Evolutionary conservation across 1,140 invertebrate species (phyloP).

Genomic region (Aphidius ervi): DNA sequence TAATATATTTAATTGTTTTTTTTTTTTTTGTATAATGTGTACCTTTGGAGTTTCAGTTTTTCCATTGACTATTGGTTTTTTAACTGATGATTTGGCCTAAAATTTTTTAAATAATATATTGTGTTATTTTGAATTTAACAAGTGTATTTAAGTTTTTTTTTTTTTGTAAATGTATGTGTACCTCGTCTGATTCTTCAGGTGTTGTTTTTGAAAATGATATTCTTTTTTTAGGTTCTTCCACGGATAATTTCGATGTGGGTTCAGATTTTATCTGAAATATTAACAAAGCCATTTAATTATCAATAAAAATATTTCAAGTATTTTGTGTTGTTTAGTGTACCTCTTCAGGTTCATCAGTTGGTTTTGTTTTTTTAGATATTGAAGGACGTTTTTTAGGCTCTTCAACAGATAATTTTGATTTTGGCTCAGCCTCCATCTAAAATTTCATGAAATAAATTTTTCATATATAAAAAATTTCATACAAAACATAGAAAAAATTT

Average conservation of each 20-base stretch:
- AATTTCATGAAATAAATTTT: too few relatives aligned
- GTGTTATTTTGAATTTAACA: slow-evolving; percentile 9
- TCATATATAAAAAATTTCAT: neutral
- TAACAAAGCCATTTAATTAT: too few relatives aligned
- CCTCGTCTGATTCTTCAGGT: slow-evolving; percentile 29
- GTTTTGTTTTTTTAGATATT: neutral
- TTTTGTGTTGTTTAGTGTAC: neutral
- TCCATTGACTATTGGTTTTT: slow-evolving; percentile 14
- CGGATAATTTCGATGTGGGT: too few relatives aligned
- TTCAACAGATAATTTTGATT: slow-evolving; percentile 33
- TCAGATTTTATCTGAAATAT: neutral
- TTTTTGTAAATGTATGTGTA: slow-evolving; percentile 16
- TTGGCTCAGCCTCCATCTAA: slow-evolving; percentile 8
- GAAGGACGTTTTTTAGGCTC: slow-evolving; percentile 20
- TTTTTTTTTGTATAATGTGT: slow-evolving; percentile 15
- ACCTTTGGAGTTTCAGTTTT: slow-evolving; percentile 26
- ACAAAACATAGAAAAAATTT: neutral
- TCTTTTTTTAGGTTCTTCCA: too few relatives aligned
- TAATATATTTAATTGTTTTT: slow-evolving; percentile 9
- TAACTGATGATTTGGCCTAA: slow-evolving; percentile 18
- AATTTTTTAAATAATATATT: slow-evolving; percentile 13
- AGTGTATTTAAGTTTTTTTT: neutral
- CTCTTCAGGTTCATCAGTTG: neutral
- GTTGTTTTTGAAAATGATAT: too few relatives aligned
- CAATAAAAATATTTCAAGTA: too few relatives aligned